These are phyloP conservation scores for Belgica antarctica DNA, from an alignment of 2,888 invertebrate genomes.

Conservation along the genomic window DNA sequence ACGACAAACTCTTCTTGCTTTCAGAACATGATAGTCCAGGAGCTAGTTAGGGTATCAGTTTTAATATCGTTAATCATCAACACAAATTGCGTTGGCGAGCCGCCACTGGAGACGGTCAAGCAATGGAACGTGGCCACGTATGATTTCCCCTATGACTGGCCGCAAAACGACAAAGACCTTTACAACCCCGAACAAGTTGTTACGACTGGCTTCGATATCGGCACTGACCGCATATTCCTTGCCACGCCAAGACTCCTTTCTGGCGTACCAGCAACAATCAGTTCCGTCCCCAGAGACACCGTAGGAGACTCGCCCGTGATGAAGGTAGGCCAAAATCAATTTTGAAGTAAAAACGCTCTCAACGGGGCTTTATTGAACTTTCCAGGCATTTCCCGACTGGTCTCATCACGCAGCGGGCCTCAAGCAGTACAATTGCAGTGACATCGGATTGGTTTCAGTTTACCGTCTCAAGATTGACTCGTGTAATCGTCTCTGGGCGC, in stretches of 20 bases:
- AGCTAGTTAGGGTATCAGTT: slow-evolving; percentile 30
- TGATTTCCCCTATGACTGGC: slow-evolving; percentile 64
- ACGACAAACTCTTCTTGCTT: not conserved
- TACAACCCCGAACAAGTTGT: slow-evolving; percentile 68
- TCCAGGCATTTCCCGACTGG: slow-evolving; percentile 71
- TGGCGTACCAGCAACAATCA: slow-evolving; percentile 75
- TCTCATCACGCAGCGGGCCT: slow-evolving; percentile 71
- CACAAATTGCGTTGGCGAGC: slow-evolving; percentile 27
- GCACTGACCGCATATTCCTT: slow-evolving; percentile 70
- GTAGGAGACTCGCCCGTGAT: slow-evolving; percentile 68
- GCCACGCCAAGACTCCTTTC: slow-evolving; percentile 71
- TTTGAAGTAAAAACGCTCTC: not conserved
- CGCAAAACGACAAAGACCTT: slow-evolving; percentile 57
- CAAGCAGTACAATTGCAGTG: slow-evolving; percentile 71
- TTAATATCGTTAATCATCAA: slow-evolving; percentile 30
- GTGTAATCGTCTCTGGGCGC: slow-evolving; percentile 79
- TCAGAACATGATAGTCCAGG: slow-evolving; percentile 13
- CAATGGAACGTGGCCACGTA: slow-evolving; percentile 70
- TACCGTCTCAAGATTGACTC: slow-evolving; percentile 73
- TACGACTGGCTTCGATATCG: slow-evolving; percentile 73
- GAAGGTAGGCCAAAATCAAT: slow-evolving; percentile 55
- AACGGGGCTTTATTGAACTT: slow-evolving; percentile 23
- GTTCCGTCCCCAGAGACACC: slow-evolving; percentile 65
- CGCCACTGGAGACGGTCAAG: slow-evolving; percentile 62
- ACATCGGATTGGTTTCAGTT: slow-evolving; percentile 72